Conservation (phyloP, 2,888 invertebrate species). For the Cactoblastis cactorum region DNA sequence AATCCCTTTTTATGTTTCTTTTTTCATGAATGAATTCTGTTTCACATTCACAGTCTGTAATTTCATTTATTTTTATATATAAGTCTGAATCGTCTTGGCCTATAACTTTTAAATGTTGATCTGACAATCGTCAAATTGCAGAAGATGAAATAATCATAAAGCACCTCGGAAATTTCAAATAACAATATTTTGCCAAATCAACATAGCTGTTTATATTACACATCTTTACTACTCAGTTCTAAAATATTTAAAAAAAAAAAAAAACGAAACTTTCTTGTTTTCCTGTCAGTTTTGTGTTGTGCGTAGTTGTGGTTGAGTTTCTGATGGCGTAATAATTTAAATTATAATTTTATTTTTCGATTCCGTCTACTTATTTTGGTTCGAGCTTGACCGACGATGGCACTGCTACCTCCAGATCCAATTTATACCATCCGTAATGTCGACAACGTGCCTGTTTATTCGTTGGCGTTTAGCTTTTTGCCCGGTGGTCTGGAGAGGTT, state of each 20-base stretch:
- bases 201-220: not conserved
- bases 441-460: constrained; percentile 86
- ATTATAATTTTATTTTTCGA: constrained; percentile 67
- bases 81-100: too few relatives aligned
- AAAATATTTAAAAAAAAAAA: constrained; percentile 2
- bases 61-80: too few relatives aligned
- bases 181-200: too few relatives aligned
- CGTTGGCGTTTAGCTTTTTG: constrained; percentile 83
- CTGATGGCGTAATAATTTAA: constrained; percentile 76
- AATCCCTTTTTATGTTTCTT: too few relatives aligned
- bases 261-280: constrained; percentile 51
- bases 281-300: constrained; percentile 78
- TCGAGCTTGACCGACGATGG: constrained; percentile 80
- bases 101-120: too few relatives aligned
- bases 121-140: too few relatives aligned
- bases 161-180: too few relatives aligned
- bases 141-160: too few relatives aligned
- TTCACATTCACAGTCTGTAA: too few relatives aligned
- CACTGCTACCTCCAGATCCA: constrained; percentile 88
- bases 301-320: constrained; percentile 75
- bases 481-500: constrained; percentile 81
- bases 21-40: too few relatives aligned
- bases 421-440: constrained; percentile 84
- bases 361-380: constrained; percentile 64
- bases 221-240: not conserved